Conservation (phyloP, 2,888 invertebrate species). For the Sminthurinus aureus region DNA sequence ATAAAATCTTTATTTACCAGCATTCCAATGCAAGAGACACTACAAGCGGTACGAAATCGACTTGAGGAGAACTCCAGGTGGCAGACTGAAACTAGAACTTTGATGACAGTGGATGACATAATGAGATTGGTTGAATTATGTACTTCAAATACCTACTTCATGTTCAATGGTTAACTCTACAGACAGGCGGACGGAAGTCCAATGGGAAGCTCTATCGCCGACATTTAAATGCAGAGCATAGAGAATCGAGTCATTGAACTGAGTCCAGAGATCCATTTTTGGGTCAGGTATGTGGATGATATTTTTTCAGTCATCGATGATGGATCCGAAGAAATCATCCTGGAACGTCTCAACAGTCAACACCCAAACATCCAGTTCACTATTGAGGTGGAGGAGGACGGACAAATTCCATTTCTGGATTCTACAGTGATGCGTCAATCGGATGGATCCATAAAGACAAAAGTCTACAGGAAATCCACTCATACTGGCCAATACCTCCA, state of each 20-base stretch:
- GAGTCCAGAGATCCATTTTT: neutral
- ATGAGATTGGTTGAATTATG: neutral
- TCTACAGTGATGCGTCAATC: neutral
- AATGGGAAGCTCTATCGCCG: conserved; percentile 17
- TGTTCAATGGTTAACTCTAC: neutral
- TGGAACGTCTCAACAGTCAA: neutral
- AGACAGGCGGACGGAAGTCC: neutral
- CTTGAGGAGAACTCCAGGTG: neutral
- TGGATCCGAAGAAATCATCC: neutral
- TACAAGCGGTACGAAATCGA: neutral
- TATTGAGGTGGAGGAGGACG: neutral
- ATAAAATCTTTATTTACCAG: conserved; percentile 4
- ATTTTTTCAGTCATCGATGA: neutral
- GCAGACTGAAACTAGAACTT: neutral
- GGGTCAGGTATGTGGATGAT: conserved; percentile 11
- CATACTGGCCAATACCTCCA: neutral
- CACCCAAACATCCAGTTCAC: neutral
- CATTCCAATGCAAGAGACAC: neutral
- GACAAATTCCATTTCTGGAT: neutral
- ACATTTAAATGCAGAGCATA: neutral
- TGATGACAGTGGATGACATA: neutral
- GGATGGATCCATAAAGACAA: neutral
- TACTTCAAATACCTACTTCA: conserved; percentile 4
- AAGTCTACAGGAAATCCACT: conserved; percentile 3
- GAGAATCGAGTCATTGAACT: neutral